phyloP scores from a whole-genome alignment of 1,140 invertebrate species.

The Anastatus disparis region DNA sequence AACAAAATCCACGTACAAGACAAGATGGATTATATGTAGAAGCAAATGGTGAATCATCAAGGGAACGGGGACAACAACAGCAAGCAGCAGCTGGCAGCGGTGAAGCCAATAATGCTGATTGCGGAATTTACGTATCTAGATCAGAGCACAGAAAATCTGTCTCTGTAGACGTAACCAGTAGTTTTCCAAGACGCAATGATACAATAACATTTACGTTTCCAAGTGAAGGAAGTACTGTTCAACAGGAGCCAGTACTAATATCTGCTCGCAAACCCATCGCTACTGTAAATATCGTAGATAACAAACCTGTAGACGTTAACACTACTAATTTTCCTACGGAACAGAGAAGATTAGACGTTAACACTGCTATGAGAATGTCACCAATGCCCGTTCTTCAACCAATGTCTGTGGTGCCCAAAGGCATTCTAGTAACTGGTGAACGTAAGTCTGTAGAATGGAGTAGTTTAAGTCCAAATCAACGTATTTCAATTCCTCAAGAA shows the following conservation, averaged over 20 bases:
- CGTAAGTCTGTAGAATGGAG: slow-evolving; percentile 59
- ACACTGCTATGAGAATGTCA: slow-evolving; percentile 53
- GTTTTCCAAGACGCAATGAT: slow-evolving; percentile 59
- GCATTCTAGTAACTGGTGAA: slow-evolving; percentile 41
- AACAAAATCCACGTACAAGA: slow-evolving; percentile 61
- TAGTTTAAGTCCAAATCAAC: slow-evolving; percentile 60
- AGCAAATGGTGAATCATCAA: slow-evolving; percentile 51
- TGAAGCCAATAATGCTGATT: slow-evolving; percentile 50
- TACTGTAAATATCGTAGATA: slow-evolving; percentile 52
- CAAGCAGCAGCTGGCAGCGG: slow-evolving; percentile 45
- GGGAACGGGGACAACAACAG: too few species aligned
- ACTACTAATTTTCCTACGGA: slow-evolving; percentile 52
- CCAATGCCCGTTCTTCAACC: slow-evolving; percentile 49
- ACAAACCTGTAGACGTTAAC: slow-evolving; percentile 53
- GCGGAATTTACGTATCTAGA: slow-evolving; percentile 55
- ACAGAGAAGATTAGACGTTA: slow-evolving; percentile 53
- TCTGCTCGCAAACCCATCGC: slow-evolving; percentile 48
- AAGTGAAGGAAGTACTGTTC: slow-evolving; percentile 50
- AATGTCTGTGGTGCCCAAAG: slow-evolving; percentile 15
- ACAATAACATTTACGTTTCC: slow-evolving; percentile 61
- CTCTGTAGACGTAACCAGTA: slow-evolving; percentile 58
- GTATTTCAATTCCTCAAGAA: slow-evolving; percentile 54
- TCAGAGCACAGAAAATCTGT: slow-evolving; percentile 61
- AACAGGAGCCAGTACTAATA: slow-evolving; percentile 38
- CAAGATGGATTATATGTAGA: slow-evolving; percentile 64